phyloP scores from a whole-genome alignment of 2,113 vertebrate genomes.

The Platichthys flesus region DNA sequence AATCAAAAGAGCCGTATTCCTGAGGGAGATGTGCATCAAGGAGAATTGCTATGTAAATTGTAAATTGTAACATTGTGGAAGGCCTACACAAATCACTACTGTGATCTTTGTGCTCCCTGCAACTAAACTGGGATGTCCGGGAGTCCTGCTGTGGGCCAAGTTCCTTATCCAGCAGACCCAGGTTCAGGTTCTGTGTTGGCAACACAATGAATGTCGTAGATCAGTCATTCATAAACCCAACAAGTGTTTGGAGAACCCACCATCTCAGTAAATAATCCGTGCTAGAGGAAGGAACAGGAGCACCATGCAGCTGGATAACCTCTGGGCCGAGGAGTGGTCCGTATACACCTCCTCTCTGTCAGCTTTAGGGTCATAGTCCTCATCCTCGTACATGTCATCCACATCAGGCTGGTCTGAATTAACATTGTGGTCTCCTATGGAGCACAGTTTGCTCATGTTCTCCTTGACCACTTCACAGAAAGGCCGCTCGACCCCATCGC shows the following conservation, averaged over 20 bases:
- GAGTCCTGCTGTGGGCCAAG: slow-evolving; percentile 1
- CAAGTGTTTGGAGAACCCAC: neutral
- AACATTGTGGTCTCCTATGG: slow-evolving; percentile 68
- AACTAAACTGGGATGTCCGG: neutral
- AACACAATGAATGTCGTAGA: neutral
- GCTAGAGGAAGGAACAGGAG: slow-evolving; percentile 52
- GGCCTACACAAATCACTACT: slow-evolving; percentile 32
- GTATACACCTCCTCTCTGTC: slow-evolving; percentile 65
- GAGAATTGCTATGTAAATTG: slow-evolving; percentile 20
- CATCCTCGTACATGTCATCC: slow-evolving; percentile 80
- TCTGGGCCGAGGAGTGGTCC: slow-evolving; percentile 41
- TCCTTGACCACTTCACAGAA: slow-evolving; percentile 87
- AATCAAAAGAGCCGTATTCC: slow-evolving; percentile 22
- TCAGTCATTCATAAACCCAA: slow-evolving; percentile 25
- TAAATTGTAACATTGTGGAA: slow-evolving; percentile 20
- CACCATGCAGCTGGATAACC: slow-evolving; percentile 9
- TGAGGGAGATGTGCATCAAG: slow-evolving; percentile 32
- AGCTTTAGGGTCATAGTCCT: slow-evolving; percentile 73
- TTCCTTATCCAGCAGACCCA: slow-evolving; percentile 28
- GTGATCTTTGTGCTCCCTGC: slow-evolving; percentile 24
- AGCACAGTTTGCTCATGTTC: slow-evolving; percentile 84
- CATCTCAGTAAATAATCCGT: slow-evolving; percentile 54
- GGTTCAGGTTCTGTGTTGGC: slow-evolving; percentile 15
- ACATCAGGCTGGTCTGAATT: slow-evolving; percentile 67
- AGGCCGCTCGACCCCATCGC: slow-evolving; percentile 84